These are phyloP conservation scores for Aptenodytes forsteri DNA, from an alignment of 2,113 vertebrate genomes.

Conservation along the genomic window DNA sequence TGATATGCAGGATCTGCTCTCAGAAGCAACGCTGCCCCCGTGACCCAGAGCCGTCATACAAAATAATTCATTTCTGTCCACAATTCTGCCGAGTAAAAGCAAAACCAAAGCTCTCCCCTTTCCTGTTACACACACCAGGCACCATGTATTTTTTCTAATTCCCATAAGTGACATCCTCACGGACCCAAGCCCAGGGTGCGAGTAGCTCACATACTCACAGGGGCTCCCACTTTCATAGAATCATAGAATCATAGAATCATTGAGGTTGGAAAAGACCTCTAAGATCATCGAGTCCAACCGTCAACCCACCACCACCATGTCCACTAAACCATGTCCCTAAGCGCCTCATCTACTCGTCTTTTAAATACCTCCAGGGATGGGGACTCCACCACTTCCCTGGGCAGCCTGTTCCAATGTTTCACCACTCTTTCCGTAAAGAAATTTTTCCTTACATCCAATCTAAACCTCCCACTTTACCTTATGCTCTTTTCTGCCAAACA, in stretches of 20 bases:
- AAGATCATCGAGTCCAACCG: too few species aligned
- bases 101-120: neutral
- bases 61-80: neutral
- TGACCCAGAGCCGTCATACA: neutral
- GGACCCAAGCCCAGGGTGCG: accelerated
- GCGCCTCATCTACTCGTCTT: too few species aligned
- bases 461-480: neutral
- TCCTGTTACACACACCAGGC: neutral
- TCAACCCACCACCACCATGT: too few species aligned
- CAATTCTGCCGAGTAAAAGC: neutral
- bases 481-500: neutral
- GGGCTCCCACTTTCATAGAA: neutral
- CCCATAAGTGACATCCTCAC: neutral
- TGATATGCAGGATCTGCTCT: neutral
- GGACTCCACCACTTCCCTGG: too few species aligned
- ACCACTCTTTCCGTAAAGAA: too few species aligned
- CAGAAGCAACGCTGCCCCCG: neutral
- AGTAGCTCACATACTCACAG: neutral
- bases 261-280: too few species aligned
- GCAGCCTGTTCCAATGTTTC: too few species aligned
- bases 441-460: too few species aligned
- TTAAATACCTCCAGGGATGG: too few species aligned
- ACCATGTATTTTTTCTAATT: neutral
- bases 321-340: too few species aligned
- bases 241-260: too few species aligned